Conservation (phyloP, 2,797 vertebrate genomes). For the Hirundo rustica region DNA sequence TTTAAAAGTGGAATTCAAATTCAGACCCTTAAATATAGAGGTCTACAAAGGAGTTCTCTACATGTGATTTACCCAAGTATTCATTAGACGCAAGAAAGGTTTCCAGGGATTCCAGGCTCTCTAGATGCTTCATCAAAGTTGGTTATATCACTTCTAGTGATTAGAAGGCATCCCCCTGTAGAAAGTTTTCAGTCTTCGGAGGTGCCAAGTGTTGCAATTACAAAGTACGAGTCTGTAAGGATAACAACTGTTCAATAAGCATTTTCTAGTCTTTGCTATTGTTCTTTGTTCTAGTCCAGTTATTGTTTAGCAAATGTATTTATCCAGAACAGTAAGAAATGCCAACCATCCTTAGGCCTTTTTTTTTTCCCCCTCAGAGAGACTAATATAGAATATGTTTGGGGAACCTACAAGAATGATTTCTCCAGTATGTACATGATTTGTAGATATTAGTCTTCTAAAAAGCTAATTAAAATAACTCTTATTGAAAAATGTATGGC, state of each 20-base stretch:
- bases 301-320: not conserved
- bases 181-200: not conserved
- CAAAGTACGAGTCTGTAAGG: not conserved
- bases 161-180: not conserved
- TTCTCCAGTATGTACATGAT: not conserved
- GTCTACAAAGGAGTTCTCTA: not conserved
- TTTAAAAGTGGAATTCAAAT: not conserved
- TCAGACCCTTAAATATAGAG: not conserved
- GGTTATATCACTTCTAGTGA: not conserved
- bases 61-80: not conserved
- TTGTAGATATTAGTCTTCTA: not conserved
- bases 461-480: not conserved
- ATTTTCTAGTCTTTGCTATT: not conserved
- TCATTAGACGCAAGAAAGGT: not conserved
- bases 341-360: not conserved
- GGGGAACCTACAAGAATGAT: not conserved
- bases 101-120: not conserved
- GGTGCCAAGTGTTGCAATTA: not conserved
- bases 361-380: too few species aligned
- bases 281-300: too few species aligned
- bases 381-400: not conserved
- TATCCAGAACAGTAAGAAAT: not conserved
- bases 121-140: not conserved
- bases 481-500: not conserved
- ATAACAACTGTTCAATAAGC: not conserved